These are phyloP conservation scores for Myiozetetes cayanensis DNA, from an alignment of 2,113 vertebrate species.

Conservation along the genomic window DNA sequence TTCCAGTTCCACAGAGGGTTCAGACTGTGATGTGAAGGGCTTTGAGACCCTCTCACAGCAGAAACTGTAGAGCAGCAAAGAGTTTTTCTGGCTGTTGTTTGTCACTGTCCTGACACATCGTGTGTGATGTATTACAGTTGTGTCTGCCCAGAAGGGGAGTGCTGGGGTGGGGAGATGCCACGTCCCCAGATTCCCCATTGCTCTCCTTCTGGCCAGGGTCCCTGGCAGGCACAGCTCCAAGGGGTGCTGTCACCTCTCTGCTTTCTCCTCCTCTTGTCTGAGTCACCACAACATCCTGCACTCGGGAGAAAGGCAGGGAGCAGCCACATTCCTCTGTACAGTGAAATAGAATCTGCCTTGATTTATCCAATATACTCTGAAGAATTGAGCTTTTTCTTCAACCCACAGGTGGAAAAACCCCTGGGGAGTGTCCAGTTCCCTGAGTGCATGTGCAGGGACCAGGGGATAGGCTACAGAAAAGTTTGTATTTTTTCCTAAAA, in stretches of 20 bases:
- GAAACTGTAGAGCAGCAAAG: background rate
- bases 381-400: conserved; percentile 24
- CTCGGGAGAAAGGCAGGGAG: conserved; percentile 5
- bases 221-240: background rate
- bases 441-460: conserved; percentile 9
- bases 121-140: background rate
- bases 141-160: background rate
- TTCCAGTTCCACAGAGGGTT: background rate
- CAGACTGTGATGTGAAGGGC: background rate
- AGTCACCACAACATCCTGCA: background rate
- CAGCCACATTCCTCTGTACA: background rate
- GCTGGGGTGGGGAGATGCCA: background rate
- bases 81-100: background rate
- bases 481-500: background rate
- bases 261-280: background rate
- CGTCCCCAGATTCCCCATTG: background rate
- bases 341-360: background rate
- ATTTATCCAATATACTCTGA: background rate
- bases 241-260: background rate
- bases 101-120: background rate
- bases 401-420: background rate
- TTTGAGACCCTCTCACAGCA: background rate
- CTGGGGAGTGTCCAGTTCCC: background rate
- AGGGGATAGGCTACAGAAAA: background rate
- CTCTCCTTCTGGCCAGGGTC: background rate